Conservation (phyloP, 2,797 vertebrate species). For the Otus scops region DNA sequence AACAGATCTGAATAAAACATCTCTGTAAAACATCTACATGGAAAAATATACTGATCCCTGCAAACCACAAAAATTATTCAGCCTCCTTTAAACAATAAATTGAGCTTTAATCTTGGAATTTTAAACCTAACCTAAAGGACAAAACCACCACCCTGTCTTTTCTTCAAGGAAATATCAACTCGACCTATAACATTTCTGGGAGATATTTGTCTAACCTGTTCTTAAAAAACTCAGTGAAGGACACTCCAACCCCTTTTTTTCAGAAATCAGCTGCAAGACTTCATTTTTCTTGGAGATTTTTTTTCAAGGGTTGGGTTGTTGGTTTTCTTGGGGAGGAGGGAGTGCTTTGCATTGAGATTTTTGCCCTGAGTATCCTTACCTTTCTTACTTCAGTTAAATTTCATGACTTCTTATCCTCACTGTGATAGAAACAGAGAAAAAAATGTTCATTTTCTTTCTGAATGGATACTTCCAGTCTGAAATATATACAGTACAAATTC, state of each 20-base stretch:
- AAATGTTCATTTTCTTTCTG: background rate
- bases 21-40: background rate
- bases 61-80: background rate
- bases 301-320: rapidly evolving
- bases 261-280: background rate
- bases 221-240: background rate
- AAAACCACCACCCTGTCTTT: rapidly evolving
- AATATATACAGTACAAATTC: background rate
- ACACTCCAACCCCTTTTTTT: background rate
- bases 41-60: background rate
- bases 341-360: background rate
- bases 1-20: background rate
- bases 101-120: background rate
- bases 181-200: background rate
- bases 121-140: background rate
- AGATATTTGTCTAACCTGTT: rapidly evolving
- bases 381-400: background rate
- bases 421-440: background rate
- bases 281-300: background rate
- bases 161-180: background rate
- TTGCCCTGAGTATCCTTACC: background rate
- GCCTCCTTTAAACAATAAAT: background rate
- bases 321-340: rapidly evolving
- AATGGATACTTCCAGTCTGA: background rate
- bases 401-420: background rate